Conservation (phyloP, 2,113 vertebrate genomes). For the Tetrao urogallus region DNA sequence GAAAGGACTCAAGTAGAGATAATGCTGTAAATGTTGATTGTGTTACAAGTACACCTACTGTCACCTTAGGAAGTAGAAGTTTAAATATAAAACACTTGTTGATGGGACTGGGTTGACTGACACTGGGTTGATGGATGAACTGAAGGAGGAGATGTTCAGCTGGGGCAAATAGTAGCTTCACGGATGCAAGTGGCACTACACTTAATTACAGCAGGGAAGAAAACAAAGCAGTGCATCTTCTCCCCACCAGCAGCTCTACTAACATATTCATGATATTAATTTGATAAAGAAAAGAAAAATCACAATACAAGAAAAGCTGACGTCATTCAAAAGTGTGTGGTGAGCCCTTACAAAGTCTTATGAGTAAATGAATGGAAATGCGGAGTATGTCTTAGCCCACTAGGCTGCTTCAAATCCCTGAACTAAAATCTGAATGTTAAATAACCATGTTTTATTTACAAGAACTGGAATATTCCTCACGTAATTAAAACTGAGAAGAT, state of each 20-base stretch:
- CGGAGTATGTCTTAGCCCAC: neutral
- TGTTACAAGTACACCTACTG: constrained; percentile 33
- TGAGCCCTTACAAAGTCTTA: neutral
- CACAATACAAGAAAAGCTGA: neutral
- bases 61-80: constrained; percentile 7
- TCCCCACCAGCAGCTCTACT: neutral
- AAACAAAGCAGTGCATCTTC: neutral
- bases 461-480: neutral
- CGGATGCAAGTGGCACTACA: neutral
- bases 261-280: neutral
- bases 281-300: neutral
- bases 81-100: constrained; percentile 53
- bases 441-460: neutral
- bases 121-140: neutral
- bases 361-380: neutral
- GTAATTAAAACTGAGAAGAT: constrained; percentile 28
- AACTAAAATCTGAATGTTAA: neutral
- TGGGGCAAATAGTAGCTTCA: neutral
- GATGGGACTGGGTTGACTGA: no score
- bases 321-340: neutral
- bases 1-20: constrained; percentile 39
- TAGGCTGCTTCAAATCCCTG: neutral
- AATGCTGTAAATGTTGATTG: constrained; percentile 33
- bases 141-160: neutral
- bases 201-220: neutral